Percentiles rank a stretch among this genome's conserved stretches.
These are phyloP conservation scores for Drosophila leontia DNA, from an alignment of 1,140 invertebrate species.

Conservation along the genomic window DNA sequence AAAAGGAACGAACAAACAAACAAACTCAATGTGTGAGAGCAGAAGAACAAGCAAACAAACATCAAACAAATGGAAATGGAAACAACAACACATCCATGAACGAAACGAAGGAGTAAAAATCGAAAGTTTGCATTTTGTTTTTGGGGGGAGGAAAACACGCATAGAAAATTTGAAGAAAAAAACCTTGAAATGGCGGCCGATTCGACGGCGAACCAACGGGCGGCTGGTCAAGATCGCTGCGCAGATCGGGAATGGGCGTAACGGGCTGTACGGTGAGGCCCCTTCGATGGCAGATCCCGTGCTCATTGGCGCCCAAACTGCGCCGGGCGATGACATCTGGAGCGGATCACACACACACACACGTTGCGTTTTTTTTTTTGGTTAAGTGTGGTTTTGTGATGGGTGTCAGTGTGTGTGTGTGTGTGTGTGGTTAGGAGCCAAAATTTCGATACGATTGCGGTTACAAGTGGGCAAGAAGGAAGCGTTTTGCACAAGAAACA, in stretches of 20 bases:
- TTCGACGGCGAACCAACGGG: conserved; percentile 84
- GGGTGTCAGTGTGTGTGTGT: conserved; percentile 46
- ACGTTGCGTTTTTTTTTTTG: conserved; percentile 28
- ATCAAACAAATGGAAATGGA: conserved; percentile 71
- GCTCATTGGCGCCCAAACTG: conserved; percentile 89
- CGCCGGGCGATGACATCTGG: conserved; percentile 81
- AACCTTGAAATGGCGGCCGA: conserved; percentile 85
- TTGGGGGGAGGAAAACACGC: conserved; percentile 29
- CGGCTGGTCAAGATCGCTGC: conserved; percentile 90
- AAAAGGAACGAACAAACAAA: conserved; percentile 50
- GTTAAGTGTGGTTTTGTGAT: conserved; percentile 47
- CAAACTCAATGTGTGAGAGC: conserved; percentile 41
- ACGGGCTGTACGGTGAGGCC: conserved; percentile 90
- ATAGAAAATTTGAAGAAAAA: conserved; percentile 52
- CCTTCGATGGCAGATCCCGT: conserved; percentile 93
- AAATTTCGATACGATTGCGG: conserved; percentile 53
- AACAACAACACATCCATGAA: conserved; percentile 51
- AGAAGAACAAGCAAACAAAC: conserved; percentile 62
- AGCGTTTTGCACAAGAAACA: conserved; percentile 72
- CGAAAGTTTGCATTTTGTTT: conserved; percentile 24
- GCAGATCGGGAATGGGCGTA: conserved; percentile 93
- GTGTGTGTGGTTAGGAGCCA: conserved; percentile 59
- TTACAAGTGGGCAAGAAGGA: conserved; percentile 58
- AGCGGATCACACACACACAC: conserved; percentile 28
- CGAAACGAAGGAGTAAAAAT: conserved; percentile 37